These are phyloP conservation scores for Notamacropus eugenii DNA, from an alignment of 2,797 vertebrate species.

Conservation along the genomic window DNA sequence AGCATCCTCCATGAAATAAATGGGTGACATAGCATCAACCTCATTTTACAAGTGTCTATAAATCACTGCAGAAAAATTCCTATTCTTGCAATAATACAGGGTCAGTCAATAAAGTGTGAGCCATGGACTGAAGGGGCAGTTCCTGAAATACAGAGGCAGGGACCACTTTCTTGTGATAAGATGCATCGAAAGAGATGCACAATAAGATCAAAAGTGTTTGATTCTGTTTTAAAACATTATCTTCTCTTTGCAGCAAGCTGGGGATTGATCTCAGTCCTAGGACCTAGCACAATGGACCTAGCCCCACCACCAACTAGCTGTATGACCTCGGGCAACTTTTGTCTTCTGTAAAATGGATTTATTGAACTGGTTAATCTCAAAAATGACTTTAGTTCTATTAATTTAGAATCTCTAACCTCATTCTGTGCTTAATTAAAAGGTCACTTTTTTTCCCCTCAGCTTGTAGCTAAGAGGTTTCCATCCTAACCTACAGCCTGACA, in stretches of 20 bases:
- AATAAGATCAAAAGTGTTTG: background rate
- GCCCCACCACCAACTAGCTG: background rate
- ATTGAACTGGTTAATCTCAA: background rate
- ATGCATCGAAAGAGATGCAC: background rate
- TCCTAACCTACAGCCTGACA: background rate
- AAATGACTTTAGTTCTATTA: background rate
- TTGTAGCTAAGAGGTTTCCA: background rate
- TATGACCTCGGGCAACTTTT: background rate
- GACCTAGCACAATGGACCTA: background rate
- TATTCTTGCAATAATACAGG: background rate
- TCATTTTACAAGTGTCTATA: background rate
- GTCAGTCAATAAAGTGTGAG: background rate
- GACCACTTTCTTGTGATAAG: background rate
- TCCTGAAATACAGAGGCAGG: background rate
- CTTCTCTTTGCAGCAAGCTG: background rate
- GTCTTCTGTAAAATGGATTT: background rate
- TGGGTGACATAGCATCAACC: background rate
- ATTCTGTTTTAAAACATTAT: background rate
- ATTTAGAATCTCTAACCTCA: background rate
- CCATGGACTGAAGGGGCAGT: background rate
- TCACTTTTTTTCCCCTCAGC: background rate
- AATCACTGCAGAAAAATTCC: background rate
- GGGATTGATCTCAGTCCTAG: background rate
- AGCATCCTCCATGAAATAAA: background rate
- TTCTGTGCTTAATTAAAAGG: background rate